phyloP scores from a whole-genome alignment of 2,797 vertebrate species.

The Phalanger gymnotis region DNA sequence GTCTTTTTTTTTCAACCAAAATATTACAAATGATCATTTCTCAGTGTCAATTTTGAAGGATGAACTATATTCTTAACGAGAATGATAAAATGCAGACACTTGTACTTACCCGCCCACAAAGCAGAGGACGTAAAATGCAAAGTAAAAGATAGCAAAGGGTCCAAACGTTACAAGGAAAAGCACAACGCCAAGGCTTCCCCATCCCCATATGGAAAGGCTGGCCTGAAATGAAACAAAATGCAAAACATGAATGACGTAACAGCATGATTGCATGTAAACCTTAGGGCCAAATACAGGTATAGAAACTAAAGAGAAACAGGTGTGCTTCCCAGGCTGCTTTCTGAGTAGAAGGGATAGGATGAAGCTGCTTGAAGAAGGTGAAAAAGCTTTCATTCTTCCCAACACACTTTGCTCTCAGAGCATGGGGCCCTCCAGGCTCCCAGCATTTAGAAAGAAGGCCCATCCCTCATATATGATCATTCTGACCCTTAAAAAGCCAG shows the following conservation, averaged over 20 bases:
- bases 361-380: no score
- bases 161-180: constrained; percentile 99
- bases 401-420: no score
- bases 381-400: no score
- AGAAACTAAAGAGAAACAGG: no score
- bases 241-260: constrained; percentile 58
- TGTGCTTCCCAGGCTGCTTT: neutral
- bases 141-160: constrained; percentile 99
- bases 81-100: neutral
- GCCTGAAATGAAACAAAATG: constrained; percentile 89
- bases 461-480: no score
- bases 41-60: neutral
- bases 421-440: no score
- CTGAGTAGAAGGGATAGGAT: no score
- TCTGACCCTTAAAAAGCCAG: no score
- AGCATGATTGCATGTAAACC: neutral
- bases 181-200: constrained; percentile 97
- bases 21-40: neutral
- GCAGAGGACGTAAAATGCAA: constrained; percentile 99
- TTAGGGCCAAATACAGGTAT: neutral
- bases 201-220: constrained; percentile 99
- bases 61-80: neutral
- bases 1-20: neutral
- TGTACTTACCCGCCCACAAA: constrained; percentile 97
- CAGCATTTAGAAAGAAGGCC: no score